A percentile compares a stretch with the other conserved stretches of the same genome.
phyloP scores from a whole-genome alignment of 2,113 vertebrate genomes.

The Burhinus oedicnemus region DNA sequence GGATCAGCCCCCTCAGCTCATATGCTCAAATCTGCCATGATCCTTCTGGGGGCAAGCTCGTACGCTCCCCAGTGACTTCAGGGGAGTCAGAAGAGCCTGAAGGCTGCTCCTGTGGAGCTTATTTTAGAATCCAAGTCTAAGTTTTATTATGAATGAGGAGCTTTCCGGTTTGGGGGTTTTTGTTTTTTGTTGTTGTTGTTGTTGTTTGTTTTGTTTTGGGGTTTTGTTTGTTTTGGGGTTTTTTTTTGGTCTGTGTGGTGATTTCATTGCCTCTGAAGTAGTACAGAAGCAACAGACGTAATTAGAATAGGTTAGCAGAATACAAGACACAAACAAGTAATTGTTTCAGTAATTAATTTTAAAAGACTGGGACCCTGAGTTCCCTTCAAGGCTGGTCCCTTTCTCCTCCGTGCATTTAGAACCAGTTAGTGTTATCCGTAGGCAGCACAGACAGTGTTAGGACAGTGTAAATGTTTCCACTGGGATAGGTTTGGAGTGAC shows the following conservation, averaged over 20 bases:
- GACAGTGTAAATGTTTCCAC: not conserved
- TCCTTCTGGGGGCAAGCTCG: constrained; percentile 6
- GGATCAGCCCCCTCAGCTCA: constrained; percentile 47
- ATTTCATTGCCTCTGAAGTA: constrained; percentile 11
- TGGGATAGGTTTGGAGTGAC: not conserved
- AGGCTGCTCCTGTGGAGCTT: constrained; percentile 21
- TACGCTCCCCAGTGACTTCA: constrained; percentile 1
- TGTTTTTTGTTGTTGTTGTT: too few species aligned
- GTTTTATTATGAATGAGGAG: not conserved
- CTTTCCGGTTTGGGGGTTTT: not conserved
- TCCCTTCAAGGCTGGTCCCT: not conserved
- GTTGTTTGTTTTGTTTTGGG: too few species aligned
- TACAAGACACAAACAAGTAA: not conserved
- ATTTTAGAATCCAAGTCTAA: not conserved
- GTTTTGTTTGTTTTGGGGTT: not conserved
- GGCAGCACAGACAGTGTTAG: not conserved
- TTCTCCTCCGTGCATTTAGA: not conserved
- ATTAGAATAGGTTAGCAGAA: not conserved
- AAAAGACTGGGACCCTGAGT: not conserved
- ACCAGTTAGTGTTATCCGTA: not conserved
- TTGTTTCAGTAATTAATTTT: not conserved
- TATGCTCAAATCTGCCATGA: constrained; percentile 32
- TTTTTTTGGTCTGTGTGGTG: not conserved
- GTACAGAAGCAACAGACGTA: not conserved
- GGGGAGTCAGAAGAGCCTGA: not conserved